These are phyloP conservation scores for Heliconius congener DNA, from an alignment of 1,140 invertebrate species.

Conservation along the genomic window DNA sequence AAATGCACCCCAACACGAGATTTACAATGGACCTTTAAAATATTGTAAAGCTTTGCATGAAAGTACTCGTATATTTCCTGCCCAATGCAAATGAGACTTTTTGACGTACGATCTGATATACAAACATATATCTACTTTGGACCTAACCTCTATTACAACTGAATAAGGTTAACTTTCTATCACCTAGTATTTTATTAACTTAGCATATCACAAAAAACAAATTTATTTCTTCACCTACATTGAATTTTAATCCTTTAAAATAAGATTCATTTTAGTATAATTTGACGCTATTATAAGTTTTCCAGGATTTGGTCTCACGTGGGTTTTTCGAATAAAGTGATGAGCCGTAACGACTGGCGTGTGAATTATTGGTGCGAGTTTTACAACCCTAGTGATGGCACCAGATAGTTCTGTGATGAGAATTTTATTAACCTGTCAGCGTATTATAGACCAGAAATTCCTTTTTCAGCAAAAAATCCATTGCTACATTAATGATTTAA, in stretches of 20 bases:
- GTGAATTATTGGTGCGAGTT: conserved; percentile 51
- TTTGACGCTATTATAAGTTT: conserved; percentile 26
- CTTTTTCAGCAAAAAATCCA: background rate
- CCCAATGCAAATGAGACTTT: conserved; percentile 59
- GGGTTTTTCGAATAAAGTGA: conserved; percentile 54
- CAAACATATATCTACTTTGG: conserved; percentile 17
- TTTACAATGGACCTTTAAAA: conserved; percentile 17
- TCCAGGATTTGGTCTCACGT: conserved; percentile 48
- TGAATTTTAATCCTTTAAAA: conserved; percentile 5
- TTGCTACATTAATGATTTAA: background rate
- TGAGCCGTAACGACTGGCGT: conserved; percentile 51
- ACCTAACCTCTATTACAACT: conserved; percentile 11
- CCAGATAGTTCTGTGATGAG: conserved; percentile 32
- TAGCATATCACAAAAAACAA: conserved; percentile 16
- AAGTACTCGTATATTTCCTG: conserved; percentile 54
- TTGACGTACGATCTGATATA: conserved; percentile 40
- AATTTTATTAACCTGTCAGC: conserved; percentile 31
- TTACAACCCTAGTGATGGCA: conserved; percentile 31
- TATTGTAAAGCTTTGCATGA: conserved; percentile 19
- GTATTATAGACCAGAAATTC: background rate
- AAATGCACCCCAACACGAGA: background rate
- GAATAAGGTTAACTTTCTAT: conserved; percentile 31
- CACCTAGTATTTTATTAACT: background rate
- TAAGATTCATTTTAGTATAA: conserved; percentile 17
- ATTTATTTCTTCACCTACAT: conserved; percentile 3